Evolutionary conservation across 37 sponge, comb jelly and placozoan genomes (phyloP).

Genomic region (Beroe forskalii): DNA sequence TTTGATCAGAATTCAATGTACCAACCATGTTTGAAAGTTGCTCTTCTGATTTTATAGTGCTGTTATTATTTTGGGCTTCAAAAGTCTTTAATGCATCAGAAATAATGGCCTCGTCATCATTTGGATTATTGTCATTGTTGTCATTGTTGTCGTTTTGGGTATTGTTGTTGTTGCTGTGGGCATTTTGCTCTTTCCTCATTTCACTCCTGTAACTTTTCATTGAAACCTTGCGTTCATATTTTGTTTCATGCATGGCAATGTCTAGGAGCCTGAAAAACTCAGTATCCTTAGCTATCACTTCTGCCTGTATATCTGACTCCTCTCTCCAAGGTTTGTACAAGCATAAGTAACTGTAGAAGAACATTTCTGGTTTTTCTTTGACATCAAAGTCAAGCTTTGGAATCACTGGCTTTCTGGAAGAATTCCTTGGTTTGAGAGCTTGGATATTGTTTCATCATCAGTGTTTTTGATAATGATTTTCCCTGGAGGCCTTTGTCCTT

Average conservation of each 20-base stretch:
- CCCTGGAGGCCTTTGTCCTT: neutral
- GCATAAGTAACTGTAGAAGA: neutral
- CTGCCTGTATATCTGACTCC: neutral
- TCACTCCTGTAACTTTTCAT: neutral
- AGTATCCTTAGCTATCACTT: no score
- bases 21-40: neutral
- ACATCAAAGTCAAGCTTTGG: neutral
- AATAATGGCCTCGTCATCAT: neutral
- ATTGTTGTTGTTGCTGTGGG: neutral
- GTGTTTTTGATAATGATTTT: no score
- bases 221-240: neutral
- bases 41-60: neutral
- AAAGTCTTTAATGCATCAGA: neutral
- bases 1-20: conserved; percentile 4
- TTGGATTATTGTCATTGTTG: neutral
- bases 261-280: neutral
- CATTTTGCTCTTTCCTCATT: neutral
- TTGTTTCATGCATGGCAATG: no score
- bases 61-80: neutral
- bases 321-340: conserved; percentile 16
- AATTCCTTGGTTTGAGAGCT: neutral
- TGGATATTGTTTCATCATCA: neutral
- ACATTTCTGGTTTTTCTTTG: neutral
- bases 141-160: neutral
- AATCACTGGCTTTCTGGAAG: neutral